Percentiles rank a stretch among this genome's conserved stretches.
phyloP scores from a whole-genome alignment of 2,797 vertebrate species.

The Acanthurus lineatus region DNA sequence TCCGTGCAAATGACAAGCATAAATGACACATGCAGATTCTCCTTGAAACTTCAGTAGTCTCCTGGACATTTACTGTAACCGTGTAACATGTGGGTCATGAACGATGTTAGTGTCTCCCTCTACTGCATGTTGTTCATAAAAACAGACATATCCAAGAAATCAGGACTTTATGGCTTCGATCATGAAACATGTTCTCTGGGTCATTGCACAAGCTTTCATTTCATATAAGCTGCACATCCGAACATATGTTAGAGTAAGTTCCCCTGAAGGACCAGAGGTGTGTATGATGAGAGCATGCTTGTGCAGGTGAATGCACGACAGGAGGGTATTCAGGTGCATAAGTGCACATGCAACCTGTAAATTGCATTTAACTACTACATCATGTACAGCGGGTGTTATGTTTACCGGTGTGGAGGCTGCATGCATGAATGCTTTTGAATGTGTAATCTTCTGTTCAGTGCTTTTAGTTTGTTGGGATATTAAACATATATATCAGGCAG shows the following conservation, averaged over 20 bases:
- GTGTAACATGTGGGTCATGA: neutral
- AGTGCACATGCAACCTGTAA: neutral
- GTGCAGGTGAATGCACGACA: slow-evolving; percentile 19
- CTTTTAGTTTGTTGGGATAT: slow-evolving; percentile 24
- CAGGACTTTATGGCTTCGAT: neutral
- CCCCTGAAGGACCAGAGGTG: neutral
- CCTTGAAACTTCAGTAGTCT: neutral
- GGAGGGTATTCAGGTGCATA: slow-evolving; percentile 8
- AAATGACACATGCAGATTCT: too few relatives aligned
- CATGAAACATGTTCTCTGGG: slow-evolving; percentile 13
- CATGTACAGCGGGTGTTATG: neutral
- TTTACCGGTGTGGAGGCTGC: slow-evolving; percentile 15
- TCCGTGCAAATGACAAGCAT: slow-evolving; percentile 61
- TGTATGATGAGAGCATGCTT: neutral
- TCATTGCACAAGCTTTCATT: slow-evolving; percentile 25
- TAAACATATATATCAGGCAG: slow-evolving; percentile 9
- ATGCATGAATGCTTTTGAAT: neutral
- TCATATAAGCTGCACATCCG: neutral
- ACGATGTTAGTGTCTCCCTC: neutral
- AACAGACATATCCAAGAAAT: slow-evolving; percentile 2
- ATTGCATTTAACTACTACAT: slow-evolving; percentile 8
- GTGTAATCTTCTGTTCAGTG: slow-evolving; percentile 17
- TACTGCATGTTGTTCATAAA: neutral
- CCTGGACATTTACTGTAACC: neutral
- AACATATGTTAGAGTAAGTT: neutral